Conservation (phyloP, 2,797 vertebrate species). For the Malurus leucopterus region DNA sequence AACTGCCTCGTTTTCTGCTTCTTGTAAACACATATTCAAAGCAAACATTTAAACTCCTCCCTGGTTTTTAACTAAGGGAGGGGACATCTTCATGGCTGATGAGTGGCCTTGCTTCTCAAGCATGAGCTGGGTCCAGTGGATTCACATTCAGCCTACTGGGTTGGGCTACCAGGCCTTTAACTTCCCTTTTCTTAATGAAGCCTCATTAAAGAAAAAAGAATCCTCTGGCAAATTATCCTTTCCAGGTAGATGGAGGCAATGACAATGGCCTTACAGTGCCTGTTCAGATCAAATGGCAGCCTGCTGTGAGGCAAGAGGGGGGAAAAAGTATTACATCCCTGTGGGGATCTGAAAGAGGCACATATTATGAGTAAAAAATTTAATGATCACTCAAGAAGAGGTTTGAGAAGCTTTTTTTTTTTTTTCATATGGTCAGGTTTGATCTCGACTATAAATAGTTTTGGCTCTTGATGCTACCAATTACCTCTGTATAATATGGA, state of each 20-base stretch:
- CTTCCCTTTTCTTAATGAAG: not conserved
- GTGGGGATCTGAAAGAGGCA: not conserved
- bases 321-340: not conserved
- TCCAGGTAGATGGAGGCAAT: not conserved
- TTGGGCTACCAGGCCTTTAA: not conserved
- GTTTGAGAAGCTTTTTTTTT: not conserved
- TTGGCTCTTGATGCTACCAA: not conserved
- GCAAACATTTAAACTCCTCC: not conserved
- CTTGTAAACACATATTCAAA: rapidly evolving
- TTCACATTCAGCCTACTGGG: not conserved
- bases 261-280: not conserved
- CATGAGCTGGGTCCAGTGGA: not conserved
- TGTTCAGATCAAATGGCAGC: not conserved
- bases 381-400: not conserved
- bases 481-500: not conserved
- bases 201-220: not conserved
- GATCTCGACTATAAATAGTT: not conserved
- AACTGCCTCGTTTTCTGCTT: not conserved
- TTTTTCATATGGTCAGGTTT: not conserved
- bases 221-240: not conserved
- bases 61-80: not conserved
- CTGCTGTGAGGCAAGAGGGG: not conserved
- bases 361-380: not conserved
- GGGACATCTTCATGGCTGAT: not conserved
- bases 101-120: not conserved